Evolutionary conservation across 2,797 vertebrate species (phyloP).

Genomic region (Bufotes viridis): DNA sequence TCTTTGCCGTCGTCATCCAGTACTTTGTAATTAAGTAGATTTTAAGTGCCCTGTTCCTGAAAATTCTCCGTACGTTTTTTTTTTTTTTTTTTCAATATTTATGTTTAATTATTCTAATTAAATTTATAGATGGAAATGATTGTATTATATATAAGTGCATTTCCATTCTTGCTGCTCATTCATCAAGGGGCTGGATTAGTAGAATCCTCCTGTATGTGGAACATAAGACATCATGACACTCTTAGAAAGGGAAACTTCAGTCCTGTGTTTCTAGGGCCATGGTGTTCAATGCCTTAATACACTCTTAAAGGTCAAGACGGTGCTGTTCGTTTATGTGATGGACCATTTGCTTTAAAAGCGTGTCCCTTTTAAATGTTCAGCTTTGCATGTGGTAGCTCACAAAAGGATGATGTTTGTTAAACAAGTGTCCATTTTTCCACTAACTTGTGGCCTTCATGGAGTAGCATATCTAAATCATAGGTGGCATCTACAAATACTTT

Average conservation of each 20-base stretch:
- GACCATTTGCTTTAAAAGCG: conserved; percentile 54
- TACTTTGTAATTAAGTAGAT: conserved; percentile 79
- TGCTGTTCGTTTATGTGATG: neutral
- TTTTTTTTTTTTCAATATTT: conserved; percentile 68
- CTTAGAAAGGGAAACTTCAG: conserved; percentile 58
- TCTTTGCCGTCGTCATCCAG: conserved; percentile 79
- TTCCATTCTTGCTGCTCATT: conserved; percentile 69
- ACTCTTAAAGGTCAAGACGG: conserved; percentile 48
- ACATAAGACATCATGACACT: conserved; percentile 58
- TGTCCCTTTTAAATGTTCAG: conserved; percentile 55
- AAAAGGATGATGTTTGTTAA: conserved; percentile 25
- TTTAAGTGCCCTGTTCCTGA: conserved; percentile 9
- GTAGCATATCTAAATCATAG: neutral
- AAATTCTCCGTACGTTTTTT: conserved; percentile 62
- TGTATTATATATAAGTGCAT: conserved; percentile 53
- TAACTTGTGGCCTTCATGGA: conserved; percentile 22
- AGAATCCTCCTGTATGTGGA: conserved; percentile 62
- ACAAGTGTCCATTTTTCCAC: conserved; percentile 30
- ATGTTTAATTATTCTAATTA: conserved; percentile 67
- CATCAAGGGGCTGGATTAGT: conserved; percentile 65
- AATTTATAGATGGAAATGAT: conserved; percentile 67
- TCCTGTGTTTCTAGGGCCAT: conserved; percentile 53
- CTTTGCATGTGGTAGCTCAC: conserved; percentile 52
- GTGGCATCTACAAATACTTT: neutral
- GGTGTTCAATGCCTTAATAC: conserved; percentile 65